Conservation (phyloP, 1,140 invertebrate genomes). For the Macrobrachium rosenbergii region DNA sequence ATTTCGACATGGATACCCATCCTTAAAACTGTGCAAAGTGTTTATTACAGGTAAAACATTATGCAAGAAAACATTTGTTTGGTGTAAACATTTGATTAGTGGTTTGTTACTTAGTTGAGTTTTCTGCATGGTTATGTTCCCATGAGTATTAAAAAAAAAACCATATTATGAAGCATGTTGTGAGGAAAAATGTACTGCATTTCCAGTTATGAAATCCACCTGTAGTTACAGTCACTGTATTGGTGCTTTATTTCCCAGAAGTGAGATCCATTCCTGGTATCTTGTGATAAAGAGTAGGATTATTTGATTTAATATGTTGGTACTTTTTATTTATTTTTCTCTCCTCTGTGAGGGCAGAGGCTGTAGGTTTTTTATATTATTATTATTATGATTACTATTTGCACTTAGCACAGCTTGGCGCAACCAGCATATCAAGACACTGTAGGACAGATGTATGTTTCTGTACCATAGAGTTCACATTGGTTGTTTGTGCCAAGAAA, state of each 20-base stretch:
- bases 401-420: constrained; percentile 52
- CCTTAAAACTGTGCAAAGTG: background rate
- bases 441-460: constrained; percentile 54
- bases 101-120: constrained; percentile 1
- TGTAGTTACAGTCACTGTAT: constrained; percentile 33
- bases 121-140: background rate
- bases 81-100: background rate
- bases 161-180: background rate
- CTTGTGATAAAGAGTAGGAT: constrained; percentile 24
- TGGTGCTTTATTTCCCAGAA: constrained; percentile 52
- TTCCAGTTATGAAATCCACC: background rate
- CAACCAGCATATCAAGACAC: constrained; percentile 61
- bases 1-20: background rate
- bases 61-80: background rate
- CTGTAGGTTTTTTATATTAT: constrained; percentile 7
- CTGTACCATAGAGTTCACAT: constrained; percentile 56
- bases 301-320: constrained; percentile 27
- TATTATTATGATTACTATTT: constrained; percentile 12
- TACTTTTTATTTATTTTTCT: constrained; percentile 43
- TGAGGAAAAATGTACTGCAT: background rate
- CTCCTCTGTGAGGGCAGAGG: background rate
- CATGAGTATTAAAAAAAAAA: background rate
- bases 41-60: background rate
- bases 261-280: constrained; percentile 14
- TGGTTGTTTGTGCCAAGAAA: constrained; percentile 63